Conservation (phyloP, 2,797 vertebrate genomes). For the Hephaestus fuliginosus region DNA sequence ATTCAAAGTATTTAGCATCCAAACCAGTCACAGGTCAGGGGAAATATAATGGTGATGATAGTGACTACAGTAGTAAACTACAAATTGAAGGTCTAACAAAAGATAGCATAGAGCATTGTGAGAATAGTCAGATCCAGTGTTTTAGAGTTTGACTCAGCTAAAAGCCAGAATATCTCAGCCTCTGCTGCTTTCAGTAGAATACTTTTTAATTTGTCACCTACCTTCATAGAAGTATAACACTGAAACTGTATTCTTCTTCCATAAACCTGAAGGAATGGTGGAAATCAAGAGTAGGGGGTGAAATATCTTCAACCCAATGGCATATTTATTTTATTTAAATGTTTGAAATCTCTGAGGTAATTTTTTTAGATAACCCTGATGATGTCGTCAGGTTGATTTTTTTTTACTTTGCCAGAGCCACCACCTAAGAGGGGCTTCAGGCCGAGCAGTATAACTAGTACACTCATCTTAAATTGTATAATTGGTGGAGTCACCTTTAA, state of each 20-base stretch:
- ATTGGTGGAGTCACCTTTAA: not conserved
- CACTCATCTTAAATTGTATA: not conserved
- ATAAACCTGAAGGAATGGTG: not conserved
- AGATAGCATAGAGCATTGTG: not conserved
- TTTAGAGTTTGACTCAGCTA: not conserved
- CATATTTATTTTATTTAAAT: not conserved
- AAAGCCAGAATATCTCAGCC: not conserved
- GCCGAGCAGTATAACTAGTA: not conserved
- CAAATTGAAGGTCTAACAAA: not conserved
- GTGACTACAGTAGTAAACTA: too few relatives aligned
- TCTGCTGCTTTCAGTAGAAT: not conserved
- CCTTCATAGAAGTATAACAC: not conserved
- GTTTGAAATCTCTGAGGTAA: not conserved
- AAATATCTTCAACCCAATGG: not conserved
- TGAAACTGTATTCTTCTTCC: not conserved
- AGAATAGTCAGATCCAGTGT: not conserved
- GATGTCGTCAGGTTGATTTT: not conserved
- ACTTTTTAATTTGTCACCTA: not conserved
- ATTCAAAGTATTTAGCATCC: not conserved
- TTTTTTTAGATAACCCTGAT: not conserved
- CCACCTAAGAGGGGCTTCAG: not conserved
- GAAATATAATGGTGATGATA: too few relatives aligned
- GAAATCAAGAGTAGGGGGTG: not conserved
- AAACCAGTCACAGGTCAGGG: slow-evolving; percentile 1
- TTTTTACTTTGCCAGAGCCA: too few relatives aligned